Percentiles rank a stretch among this genome's conserved stretches.
Evolutionary conservation across 2,113 vertebrate genomes (phyloP).

Genomic region (Emydocephalus ijimae): DNA sequence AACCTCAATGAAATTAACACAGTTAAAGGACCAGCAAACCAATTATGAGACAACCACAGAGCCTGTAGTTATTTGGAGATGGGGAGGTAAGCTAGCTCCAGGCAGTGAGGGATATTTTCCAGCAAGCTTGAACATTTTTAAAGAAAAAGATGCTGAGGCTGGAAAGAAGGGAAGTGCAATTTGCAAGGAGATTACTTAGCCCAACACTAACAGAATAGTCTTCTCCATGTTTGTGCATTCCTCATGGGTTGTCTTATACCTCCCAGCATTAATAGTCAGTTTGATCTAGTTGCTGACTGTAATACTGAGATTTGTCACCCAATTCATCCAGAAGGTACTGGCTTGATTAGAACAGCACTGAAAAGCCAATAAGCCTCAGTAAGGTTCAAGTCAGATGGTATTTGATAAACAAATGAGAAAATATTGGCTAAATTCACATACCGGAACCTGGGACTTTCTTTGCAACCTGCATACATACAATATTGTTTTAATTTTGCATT

Average conservation of each 20-base stretch:
- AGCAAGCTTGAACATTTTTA: neutral
- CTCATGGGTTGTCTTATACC: neutral
- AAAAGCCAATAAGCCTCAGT: neutral
- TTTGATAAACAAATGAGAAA: neutral
- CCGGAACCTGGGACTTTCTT: neutral
- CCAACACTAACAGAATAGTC: neutral
- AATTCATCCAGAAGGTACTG: neutral
- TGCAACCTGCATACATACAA: neutral
- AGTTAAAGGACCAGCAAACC: neutral
- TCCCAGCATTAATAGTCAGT: neutral
- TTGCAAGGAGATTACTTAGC: neutral
- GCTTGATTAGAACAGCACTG: neutral
- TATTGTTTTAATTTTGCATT: neutral
- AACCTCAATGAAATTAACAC: conserved; percentile 11
- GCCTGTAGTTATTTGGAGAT: neutral
- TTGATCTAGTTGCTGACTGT: neutral
- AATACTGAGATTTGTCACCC: neutral
- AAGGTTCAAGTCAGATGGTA: neutral
- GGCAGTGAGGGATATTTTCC: neutral
- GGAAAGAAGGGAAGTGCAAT: neutral
- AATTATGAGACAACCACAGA: neutral
- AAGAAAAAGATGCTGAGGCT: neutral
- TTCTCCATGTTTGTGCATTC: neutral
- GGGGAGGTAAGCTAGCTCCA: neutral
- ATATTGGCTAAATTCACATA: neutral